Evolutionary conservation across 2,113 vertebrate genomes (phyloP).

Genomic region (rat (Rattus norvegicus)): DNA sequence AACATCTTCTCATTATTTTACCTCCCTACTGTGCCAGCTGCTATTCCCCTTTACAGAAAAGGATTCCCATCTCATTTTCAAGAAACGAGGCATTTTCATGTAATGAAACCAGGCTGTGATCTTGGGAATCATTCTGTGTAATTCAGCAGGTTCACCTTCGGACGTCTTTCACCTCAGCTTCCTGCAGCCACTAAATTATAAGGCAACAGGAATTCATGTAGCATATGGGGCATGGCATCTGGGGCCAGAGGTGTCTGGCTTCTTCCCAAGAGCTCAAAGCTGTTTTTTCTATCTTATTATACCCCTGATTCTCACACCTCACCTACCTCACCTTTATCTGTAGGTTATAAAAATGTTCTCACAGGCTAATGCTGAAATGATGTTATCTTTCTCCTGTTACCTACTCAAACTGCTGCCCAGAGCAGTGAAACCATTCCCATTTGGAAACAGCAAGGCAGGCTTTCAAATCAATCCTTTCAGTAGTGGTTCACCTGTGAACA

Average conservation of each 20-base stretch:
- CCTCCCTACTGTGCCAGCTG: not conserved
- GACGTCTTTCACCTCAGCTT: not conserved
- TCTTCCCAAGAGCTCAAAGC: not conserved
- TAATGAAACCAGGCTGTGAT: not conserved
- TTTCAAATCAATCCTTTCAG: not conserved
- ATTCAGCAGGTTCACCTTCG: not conserved
- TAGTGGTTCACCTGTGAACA: not conserved
- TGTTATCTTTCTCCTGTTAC: not conserved
- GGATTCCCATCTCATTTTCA: not conserved
- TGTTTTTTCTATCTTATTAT: not conserved
- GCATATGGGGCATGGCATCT: no score
- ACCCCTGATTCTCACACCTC: not conserved
- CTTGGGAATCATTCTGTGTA: not conserved
- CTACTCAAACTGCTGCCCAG: not conserved
- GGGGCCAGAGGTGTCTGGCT: not conserved
- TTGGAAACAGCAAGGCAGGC: not conserved
- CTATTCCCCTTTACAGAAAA: not conserved
- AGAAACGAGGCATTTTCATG: not conserved
- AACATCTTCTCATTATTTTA: not conserved
- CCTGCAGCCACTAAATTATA: not conserved
- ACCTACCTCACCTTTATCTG: not conserved
- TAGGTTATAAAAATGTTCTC: conserved; percentile 13
- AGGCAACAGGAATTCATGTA: not conserved
- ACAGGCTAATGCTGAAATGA: not conserved
- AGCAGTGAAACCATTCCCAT: not conserved